A percentile compares a stretch with the other conserved stretches of the same genome.
phyloP scores from a whole-genome alignment of 2,113 vertebrate genomes.

The Anguilla rostrata region DNA sequence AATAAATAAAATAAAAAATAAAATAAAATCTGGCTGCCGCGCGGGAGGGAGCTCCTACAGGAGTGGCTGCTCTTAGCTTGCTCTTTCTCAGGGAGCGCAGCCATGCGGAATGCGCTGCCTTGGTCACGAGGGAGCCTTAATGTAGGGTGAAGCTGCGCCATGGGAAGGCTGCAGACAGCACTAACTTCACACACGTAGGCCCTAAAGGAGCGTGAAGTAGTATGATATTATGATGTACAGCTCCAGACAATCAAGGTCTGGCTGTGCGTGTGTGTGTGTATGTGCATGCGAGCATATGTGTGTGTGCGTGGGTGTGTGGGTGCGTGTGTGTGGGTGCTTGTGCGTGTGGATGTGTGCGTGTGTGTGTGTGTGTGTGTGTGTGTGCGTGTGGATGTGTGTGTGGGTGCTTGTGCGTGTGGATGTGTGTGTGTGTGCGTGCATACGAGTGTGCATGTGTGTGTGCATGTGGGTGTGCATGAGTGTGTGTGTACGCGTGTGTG shows the following conservation, averaged over 20 bases:
- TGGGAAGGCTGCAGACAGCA: slow-evolving; percentile 10
- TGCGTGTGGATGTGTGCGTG: too few species aligned
- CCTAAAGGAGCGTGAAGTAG: too few species aligned
- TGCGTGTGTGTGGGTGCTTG: background rate
- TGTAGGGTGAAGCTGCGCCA: too few species aligned
- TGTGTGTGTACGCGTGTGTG: background rate
- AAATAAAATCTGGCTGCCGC: background rate
- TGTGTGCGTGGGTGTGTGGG: too few species aligned
- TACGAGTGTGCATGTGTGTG: background rate
- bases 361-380: too few species aligned
- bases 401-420: background rate
- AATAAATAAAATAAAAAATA: background rate
- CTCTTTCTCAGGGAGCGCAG: slow-evolving; percentile 14
- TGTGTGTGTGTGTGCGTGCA: background rate
- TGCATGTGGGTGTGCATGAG: background rate
- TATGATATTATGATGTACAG: background rate
- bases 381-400: background rate
- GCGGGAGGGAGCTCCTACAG: background rate
- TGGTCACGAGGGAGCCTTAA: slow-evolving; percentile 38
- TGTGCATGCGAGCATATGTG: background rate
- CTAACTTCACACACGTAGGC: background rate
- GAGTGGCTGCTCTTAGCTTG: background rate
- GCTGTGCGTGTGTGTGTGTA: background rate
- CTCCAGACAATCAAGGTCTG: background rate
- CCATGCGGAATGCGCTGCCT: slow-evolving; percentile 25